Conservation (phyloP, 1,140 invertebrate genomes). For the Trichogramma pretiosum region DNA sequence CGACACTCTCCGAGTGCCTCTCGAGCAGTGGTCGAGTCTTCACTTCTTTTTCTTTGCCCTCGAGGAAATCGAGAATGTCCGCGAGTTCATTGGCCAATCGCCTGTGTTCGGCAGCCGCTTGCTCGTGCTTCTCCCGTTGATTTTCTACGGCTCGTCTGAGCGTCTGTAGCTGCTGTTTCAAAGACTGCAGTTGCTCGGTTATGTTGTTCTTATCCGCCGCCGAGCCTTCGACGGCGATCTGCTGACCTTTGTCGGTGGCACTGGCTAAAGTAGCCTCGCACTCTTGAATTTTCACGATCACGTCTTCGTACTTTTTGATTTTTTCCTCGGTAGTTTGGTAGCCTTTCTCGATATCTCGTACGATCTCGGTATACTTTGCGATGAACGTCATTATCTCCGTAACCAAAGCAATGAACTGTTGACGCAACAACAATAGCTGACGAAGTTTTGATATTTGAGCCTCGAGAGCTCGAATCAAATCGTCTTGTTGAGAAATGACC, state of each 20-base stretch:
- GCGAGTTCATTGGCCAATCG: conserved; percentile 73
- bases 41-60: conserved; percentile 72
- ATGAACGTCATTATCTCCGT: conserved; percentile 82
- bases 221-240: conserved; percentile 80
- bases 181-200: conserved; percentile 73
- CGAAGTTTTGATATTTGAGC: conserved; percentile 72
- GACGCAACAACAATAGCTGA: conserved; percentile 67
- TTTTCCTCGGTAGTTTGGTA: conserved; percentile 75
- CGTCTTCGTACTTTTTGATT: conserved; percentile 75
- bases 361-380: conserved; percentile 75
- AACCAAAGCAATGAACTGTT: conserved; percentile 78
- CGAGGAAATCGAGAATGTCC: conserved; percentile 73
- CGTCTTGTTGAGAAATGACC: conserved; percentile 72
- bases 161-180: conserved; percentile 75
- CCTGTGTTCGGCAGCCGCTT: conserved; percentile 76
- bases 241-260: conserved; percentile 83
- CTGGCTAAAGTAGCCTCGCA: conserved; percentile 78
- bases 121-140: conserved; percentile 76
- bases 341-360: conserved; percentile 74
- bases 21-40: conserved; percentile 74
- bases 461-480: conserved; percentile 72
- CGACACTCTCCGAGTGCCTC: conserved; percentile 68
- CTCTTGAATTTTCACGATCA: conserved; percentile 75
- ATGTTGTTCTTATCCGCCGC: conserved; percentile 78
- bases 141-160: conserved; percentile 74